phyloP scores from a whole-genome alignment of 2,888 invertebrate species.

The Oeneis ivallda region DNA sequence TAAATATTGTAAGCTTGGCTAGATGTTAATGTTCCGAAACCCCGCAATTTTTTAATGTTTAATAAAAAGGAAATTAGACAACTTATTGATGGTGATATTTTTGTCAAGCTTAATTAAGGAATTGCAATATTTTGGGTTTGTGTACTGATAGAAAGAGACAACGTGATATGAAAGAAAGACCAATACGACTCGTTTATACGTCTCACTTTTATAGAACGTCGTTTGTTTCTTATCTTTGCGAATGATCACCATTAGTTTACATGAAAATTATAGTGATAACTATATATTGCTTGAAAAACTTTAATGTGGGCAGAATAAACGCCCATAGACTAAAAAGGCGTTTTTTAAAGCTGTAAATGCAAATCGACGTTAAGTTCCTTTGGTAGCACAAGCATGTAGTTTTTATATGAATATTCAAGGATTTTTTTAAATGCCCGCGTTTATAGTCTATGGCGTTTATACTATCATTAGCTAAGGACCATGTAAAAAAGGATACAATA shows the following conservation, averaged over 20 bases:
- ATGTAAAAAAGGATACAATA: conserved; percentile 31
- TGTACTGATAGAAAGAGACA: neutral
- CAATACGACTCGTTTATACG: neutral
- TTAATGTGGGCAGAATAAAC: conserved; percentile 18
- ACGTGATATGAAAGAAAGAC: neutral
- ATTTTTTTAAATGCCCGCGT: conserved; percentile 15
- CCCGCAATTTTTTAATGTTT: conserved; percentile 9
- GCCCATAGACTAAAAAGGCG: conserved; percentile 28
- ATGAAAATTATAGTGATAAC: conserved; percentile 8
- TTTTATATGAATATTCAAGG: conserved; percentile 31
- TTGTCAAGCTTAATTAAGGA: conserved; percentile 16
- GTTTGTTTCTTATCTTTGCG: neutral
- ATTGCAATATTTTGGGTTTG: conserved; percentile 13
- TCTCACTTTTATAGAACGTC: neutral
- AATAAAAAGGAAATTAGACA: neutral
- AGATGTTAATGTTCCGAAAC: conserved; percentile 15
- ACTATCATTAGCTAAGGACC: conserved; percentile 25
- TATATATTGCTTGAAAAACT: conserved; percentile 18
- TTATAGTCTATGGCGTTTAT: conserved; percentile 27
- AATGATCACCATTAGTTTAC: conserved; percentile 14
- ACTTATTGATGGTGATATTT: conserved; percentile 9
- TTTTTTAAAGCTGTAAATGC: conserved; percentile 24
- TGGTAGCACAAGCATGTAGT: conserved; percentile 30
- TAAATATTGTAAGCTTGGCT: conserved; percentile 29
- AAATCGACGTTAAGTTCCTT: conserved; percentile 32